phyloP scores from a whole-genome alignment of 2,797 vertebrate genomes.

The Cottoperca gobio region DNA sequence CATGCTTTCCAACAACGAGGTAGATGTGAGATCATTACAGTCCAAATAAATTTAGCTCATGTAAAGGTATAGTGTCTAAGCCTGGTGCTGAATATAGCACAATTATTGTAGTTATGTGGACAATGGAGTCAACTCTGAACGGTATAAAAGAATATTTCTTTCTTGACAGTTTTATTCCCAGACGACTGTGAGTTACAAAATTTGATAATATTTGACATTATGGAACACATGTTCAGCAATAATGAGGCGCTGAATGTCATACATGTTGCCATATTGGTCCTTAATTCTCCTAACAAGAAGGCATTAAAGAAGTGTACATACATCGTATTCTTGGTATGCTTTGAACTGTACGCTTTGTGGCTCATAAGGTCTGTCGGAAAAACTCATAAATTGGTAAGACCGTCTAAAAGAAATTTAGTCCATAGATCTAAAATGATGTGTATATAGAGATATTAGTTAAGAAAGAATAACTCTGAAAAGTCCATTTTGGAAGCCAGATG shows the following conservation, averaged over 20 bases:
- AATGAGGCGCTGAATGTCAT: slow-evolving; percentile 33
- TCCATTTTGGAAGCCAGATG: neutral
- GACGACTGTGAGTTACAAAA: slow-evolving; percentile 44
- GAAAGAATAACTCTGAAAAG: neutral
- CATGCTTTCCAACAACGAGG: slow-evolving; percentile 63
- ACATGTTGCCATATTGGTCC: slow-evolving; percentile 19
- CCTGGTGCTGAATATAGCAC: slow-evolving; percentile 58
- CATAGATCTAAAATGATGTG: neutral
- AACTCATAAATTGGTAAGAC: neutral
- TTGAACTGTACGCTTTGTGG: neutral
- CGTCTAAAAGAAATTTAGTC: neutral
- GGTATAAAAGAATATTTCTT: slow-evolving; percentile 53
- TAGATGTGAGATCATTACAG: slow-evolving; percentile 76
- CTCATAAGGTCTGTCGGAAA: slow-evolving; percentile 8
- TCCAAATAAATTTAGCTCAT: slow-evolving; percentile 73
- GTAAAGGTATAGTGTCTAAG: slow-evolving; percentile 50
- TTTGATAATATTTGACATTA: slow-evolving; percentile 38
- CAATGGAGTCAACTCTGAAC: slow-evolving; percentile 67
- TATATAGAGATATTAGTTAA: neutral
- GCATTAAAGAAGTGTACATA: slow-evolving; percentile 19
- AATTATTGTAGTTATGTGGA: slow-evolving; percentile 70
- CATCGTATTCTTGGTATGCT: slow-evolving; percentile 1
- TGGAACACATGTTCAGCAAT: slow-evolving; percentile 38
- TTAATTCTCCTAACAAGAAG: slow-evolving; percentile 13
- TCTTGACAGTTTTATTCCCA: slow-evolving; percentile 47